phyloP scores from a whole-genome alignment of 2,888 invertebrate genomes.

The Patella depressa region DNA sequence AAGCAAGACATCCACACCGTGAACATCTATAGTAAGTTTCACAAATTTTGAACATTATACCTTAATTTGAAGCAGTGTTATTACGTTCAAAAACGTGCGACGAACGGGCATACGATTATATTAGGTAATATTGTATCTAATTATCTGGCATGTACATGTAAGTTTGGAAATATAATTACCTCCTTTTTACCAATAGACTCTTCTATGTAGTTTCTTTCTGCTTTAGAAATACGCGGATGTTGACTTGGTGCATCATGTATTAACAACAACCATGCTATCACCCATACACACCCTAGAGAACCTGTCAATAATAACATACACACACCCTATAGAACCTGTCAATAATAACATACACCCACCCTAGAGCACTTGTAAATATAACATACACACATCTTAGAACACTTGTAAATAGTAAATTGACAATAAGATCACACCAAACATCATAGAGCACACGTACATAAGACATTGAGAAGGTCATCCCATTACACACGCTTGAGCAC shows the following conservation, averaged over 20 bases:
- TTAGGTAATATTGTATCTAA: no score
- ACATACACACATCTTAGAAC: background rate
- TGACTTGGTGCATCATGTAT: constrained; percentile 59
- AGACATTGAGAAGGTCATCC: no score
- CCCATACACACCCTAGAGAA: constrained; percentile 48
- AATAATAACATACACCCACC: constrained; percentile 2
- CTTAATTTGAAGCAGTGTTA: no score
- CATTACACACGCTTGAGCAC: no score
- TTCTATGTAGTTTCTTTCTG: constrained; percentile 68
- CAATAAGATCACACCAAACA: background rate
- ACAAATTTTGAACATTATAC: no score
- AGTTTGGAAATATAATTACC: constrained; percentile 33
- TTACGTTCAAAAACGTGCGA: no score
- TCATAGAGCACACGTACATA: background rate
- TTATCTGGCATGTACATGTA: no score
- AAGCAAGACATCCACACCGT: no score
- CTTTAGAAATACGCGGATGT: constrained; percentile 63
- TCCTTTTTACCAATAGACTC: constrained; percentile 56
- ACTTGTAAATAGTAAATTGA: background rate
- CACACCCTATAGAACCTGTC: constrained; percentile 52
- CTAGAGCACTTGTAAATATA: background rate
- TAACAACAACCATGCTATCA: constrained; percentile 61
- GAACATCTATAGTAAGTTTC: no score
- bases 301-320: constrained; percentile 42
- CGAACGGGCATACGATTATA: no score